Evolutionary conservation across 2,888 invertebrate species (phyloP).

Genomic region (Margaritifera margaritifera): DNA sequence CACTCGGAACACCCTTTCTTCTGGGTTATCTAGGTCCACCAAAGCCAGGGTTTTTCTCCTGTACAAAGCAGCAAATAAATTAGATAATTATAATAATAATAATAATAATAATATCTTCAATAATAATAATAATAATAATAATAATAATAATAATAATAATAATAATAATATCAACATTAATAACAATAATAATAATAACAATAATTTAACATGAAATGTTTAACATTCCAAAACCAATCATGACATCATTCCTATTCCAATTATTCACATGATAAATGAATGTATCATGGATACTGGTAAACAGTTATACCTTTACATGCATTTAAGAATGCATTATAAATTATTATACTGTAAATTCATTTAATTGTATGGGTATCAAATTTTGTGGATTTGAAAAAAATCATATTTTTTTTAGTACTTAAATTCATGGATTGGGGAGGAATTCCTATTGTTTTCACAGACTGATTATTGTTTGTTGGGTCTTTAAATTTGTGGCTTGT

Average conservation of each 20-base stretch:
- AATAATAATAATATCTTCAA: conserved; percentile 1
- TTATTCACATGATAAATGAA: background rate
- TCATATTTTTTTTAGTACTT: no score
- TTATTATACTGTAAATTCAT: no score
- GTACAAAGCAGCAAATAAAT: conserved; percentile 43
- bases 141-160: background rate
- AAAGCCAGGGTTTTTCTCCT: conserved; percentile 86
- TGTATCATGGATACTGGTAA: no score
- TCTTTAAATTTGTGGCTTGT: no score
- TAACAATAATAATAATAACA: background rate
- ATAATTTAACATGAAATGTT: background rate
- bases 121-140: conserved; percentile 2
- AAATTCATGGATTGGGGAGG: no score
- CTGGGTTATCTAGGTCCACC: conserved; percentile 82
- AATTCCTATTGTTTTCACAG: no score
- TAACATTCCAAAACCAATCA: background rate
- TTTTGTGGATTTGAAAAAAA: no score
- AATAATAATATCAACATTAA: background rate
- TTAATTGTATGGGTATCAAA: no score
- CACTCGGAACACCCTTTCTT: conserved; percentile 78
- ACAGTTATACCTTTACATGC: no score
- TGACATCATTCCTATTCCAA: background rate
- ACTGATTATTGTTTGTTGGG: no score
- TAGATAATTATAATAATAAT: background rate
- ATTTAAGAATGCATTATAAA: no score